These are phyloP conservation scores for Conomelus anceps DNA, from an alignment of 2,888 invertebrate genomes.

Conservation along the genomic window DNA sequence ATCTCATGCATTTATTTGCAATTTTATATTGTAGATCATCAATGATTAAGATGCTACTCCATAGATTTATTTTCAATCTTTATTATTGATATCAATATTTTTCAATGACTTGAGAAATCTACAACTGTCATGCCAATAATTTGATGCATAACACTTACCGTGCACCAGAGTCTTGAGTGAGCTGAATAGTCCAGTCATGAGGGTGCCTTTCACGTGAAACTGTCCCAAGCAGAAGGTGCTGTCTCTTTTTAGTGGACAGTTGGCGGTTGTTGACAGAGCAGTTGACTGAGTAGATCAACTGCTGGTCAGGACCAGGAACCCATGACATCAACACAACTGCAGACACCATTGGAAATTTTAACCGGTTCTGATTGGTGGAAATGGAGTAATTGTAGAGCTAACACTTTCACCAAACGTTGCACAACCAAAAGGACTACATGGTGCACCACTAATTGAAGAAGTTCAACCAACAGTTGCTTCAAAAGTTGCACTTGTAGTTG, in stretches of 20 bases:
- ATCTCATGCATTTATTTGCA: too few relatives aligned
- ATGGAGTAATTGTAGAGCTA: not conserved
- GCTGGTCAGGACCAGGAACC: not conserved
- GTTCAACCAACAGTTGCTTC: not conserved
- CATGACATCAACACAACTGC: not conserved
- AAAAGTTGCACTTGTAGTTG: not conserved
- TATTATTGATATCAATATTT: too few relatives aligned
- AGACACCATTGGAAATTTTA: not conserved
- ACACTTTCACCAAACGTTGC: not conserved
- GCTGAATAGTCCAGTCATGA: not conserved
- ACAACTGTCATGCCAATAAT: not conserved
- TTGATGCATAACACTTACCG: not conserved
- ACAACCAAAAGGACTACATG: too few relatives aligned
- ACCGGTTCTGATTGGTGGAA: not conserved
- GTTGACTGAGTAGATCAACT: not conserved
- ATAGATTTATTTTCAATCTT: too few relatives aligned
- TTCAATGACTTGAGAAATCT: too few relatives aligned
- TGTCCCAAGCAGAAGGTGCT: not conserved
- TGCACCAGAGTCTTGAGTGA: not conserved
- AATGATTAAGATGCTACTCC: too few relatives aligned
- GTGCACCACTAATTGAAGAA: not conserved
- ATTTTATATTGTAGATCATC: too few relatives aligned
- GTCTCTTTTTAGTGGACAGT: not conserved
- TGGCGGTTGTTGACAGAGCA: not conserved
- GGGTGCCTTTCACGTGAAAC: not conserved